A percentile compares a stretch with the other conserved stretches of the same genome.
phyloP scores from a whole-genome alignment of 1,140 invertebrate species.

The Lycorma delicatula region DNA sequence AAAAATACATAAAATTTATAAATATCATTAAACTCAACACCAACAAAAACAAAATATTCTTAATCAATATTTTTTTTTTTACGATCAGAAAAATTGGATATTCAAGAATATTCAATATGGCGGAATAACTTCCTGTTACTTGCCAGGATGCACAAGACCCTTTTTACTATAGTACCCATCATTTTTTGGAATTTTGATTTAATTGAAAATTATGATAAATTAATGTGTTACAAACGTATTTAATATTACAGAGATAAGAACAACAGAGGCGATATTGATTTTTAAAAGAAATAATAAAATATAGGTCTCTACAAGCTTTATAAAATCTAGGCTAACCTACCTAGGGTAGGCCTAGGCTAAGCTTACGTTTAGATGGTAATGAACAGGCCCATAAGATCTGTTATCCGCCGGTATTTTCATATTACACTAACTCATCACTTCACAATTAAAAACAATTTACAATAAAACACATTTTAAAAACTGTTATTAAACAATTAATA shows the following conservation, averaged over 20 bases:
- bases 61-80: background rate
- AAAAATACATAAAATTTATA: too few species aligned
- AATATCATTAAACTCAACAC: background rate
- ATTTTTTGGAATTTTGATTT: background rate
- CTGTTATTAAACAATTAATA: background rate
- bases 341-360: conserved; percentile 6
- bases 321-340: conserved; percentile 1
- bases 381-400: background rate
- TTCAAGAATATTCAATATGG: conserved; percentile 5
- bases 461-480: background rate
- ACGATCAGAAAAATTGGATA: conserved; percentile 4
- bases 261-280: too few species aligned
- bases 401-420: background rate
- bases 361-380: background rate
- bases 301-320: too few species aligned
- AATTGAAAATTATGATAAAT: too few species aligned
- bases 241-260: too few species aligned
- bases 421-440: background rate
- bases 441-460: background rate
- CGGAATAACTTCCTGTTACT: background rate
- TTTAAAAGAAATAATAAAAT: too few species aligned
- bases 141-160: conserved; percentile 3
- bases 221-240: too few species aligned
- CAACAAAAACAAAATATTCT: background rate
- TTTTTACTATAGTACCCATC: background rate